A percentile compares a stretch with the other conserved stretches of the same genome.
Conservation (phyloP, 2,113 vertebrate species). For the Limnothrissa miodon region DNA sequence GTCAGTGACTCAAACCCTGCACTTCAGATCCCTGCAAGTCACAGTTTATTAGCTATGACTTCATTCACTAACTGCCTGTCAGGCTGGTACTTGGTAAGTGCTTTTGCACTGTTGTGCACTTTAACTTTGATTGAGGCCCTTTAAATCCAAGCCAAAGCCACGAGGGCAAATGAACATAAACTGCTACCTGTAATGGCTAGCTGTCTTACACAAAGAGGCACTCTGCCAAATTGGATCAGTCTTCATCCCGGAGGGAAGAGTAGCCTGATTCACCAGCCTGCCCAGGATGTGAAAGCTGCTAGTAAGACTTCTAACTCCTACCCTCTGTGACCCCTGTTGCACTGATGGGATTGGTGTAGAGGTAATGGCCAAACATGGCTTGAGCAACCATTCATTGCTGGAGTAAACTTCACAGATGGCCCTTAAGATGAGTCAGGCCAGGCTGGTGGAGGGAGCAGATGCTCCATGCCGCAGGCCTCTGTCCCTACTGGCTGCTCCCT, state of each 20-base stretch:
- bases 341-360: background rate
- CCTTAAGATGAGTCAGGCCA: background rate
- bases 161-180: background rate
- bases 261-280: background rate
- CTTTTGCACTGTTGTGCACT: no score
- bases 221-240: background rate
- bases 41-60: no score
- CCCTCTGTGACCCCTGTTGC: background rate
- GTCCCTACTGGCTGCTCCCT: background rate
- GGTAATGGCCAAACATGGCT: background rate
- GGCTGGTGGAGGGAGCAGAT: background rate
- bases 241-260: background rate
- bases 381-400: background rate
- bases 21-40: no score
- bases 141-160: background rate
- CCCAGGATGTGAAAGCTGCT: background rate
- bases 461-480: constrained; percentile 1
- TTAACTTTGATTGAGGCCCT: background rate
- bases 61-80: no score
- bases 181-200: background rate
- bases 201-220: background rate
- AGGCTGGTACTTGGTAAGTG: no score
- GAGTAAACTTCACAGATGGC: constrained; percentile 2
- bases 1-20: no score
- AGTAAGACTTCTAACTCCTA: background rate